Evolutionary conservation across 37 sponge, comb jelly and placozoan genomes (phyloP), one percentile per base, ranked within the genome.

Genomic region (Mnemiopsis leidyi): DNA sequence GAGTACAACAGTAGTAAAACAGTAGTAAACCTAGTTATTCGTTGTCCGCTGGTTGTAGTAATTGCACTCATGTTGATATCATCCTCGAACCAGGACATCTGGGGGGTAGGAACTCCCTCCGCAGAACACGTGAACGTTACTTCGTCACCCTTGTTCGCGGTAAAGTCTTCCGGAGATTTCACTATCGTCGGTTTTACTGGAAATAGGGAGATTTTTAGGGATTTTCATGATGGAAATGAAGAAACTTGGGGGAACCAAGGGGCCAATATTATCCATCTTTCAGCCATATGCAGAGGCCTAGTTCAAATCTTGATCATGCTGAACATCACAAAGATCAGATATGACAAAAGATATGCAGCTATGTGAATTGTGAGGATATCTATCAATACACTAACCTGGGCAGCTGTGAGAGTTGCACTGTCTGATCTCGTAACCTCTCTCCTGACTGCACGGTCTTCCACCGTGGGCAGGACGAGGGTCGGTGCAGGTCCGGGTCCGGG

Each of bases 391-490:
- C 61, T 48, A 5, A 48, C 61, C 61, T 18, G 61, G 61, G 61
- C 61, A 48, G 61, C 61, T 48, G 61, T 48, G 61, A 48, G 61
- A 48, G 61, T 48, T 30, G 82, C 90, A 85, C 7, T 13, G 24
- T 39, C 48, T 85, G 38, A 23, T 85, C 40, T 85, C 90, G 7
- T 40, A 23, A 0, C 29, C 24, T 5, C 24, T 29, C 40, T 85
- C 90, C 40, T 85, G 38, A 2, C 1, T 29, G 39, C 90, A 85
- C 2, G 36, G 13, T 18, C 25, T 33, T 26, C 90, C 90, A 39
- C 90, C 90, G 48, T 85, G 90, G 23, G 90, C 90, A 39, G 90
- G 90, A n/a, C 61, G 61, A 3, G 90, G 90, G 61, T 85, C 36
- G 24, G 90, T 85, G 48, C 90, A 85, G 61, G 90, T 85, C 30